phyloP scores from a whole-genome alignment of 1,140 invertebrate genomes.

The Limonius californicus region DNA sequence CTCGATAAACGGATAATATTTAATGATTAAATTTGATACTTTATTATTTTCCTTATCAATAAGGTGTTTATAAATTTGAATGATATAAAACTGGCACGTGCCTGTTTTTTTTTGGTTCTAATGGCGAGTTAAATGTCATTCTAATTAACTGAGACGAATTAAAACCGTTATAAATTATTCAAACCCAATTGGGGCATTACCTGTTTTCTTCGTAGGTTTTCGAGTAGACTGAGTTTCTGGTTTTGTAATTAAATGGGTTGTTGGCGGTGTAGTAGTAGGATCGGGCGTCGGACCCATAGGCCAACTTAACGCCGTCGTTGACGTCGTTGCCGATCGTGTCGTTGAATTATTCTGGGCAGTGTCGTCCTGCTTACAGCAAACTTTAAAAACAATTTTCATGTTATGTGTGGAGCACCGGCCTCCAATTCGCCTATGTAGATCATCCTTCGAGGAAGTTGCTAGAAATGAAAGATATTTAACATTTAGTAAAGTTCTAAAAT shows the following conservation, averaged over 20 bases:
- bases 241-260: conserved; percentile 25
- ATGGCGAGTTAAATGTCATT: too few species aligned
- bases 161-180: too few species aligned
- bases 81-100: too few species aligned
- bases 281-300: conserved; percentile 40
- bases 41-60: too few species aligned
- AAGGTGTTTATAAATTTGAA: too few species aligned
- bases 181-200: too few species aligned
- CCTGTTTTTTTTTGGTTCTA: too few species aligned
- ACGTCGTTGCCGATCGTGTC: conserved; percentile 50
- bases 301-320: conserved; percentile 52
- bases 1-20: too few species aligned
- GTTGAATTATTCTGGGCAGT: conserved; percentile 47
- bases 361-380: conserved; percentile 73
- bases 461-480: conserved; percentile 30
- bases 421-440: conserved; percentile 81
- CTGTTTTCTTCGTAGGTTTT: conserved; percentile 57
- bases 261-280: conserved; percentile 28
- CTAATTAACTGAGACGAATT: too few species aligned
- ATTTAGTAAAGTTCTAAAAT: too few species aligned
- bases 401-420: conserved; percentile 85
- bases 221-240: conserved; percentile 35
- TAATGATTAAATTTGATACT: too few species aligned
- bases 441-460: conserved; percentile 84
- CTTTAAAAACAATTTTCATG: conserved; percentile 94